Conservation (phyloP, 1,140 invertebrate genomes). For the Platorchestia sp. region DNA sequence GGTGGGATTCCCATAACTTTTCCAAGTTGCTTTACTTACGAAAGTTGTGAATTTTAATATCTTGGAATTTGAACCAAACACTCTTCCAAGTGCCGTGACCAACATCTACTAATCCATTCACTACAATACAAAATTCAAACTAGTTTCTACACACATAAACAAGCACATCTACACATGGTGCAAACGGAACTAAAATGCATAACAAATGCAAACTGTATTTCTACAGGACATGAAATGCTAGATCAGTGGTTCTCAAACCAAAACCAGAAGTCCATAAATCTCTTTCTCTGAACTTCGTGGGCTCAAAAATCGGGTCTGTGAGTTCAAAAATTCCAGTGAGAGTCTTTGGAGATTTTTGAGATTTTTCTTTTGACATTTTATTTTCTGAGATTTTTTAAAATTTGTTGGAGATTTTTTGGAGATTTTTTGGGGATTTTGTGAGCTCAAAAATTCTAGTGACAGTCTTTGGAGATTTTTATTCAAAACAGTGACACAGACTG, state of each 20-base stretch:
- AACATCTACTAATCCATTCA: not conserved
- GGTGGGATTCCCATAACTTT: not conserved
- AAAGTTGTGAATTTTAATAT: not conserved
- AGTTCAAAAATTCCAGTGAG: not conserved
- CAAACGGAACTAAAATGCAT: not conserved
- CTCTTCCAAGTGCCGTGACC: not conserved
- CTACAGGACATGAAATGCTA: not conserved
- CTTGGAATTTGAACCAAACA: not conserved
- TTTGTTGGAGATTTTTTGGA: too few species aligned
- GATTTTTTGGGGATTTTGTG: too few species aligned
- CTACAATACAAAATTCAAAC: not conserved
- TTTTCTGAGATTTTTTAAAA: too few species aligned
- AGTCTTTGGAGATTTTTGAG: not conserved
- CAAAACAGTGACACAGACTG: not conserved
- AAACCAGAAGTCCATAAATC: not conserved
- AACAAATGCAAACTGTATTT: not conserved
- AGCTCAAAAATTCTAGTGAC: not conserved
- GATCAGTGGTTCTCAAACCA: not conserved
- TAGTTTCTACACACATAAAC: not conserved
- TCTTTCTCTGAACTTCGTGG: not conserved
- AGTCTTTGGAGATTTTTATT: not conserved
- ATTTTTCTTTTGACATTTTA: too few species aligned
- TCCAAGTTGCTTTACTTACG: not conserved
- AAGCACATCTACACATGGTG: not conserved
- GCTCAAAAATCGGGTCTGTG: not conserved